A percentile compares a stretch with the other conserved stretches of the same genome.
Evolutionary conservation across 2,888 invertebrate genomes (phyloP).

Genomic region (Crocallis elinguaria): DNA sequence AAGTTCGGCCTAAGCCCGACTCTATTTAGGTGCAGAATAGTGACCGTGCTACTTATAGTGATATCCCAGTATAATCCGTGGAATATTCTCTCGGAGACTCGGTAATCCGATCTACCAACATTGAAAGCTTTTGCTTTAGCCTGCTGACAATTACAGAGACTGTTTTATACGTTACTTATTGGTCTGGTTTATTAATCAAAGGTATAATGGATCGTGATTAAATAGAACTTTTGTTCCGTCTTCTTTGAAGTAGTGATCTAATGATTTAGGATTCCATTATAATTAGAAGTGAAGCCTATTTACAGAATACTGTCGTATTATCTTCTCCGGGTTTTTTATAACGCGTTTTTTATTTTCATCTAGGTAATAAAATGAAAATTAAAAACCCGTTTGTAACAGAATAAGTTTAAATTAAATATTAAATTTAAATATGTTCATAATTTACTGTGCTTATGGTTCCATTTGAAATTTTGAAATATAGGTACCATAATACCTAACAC

Average conservation of each 20-base stretch:
- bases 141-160: conserved; percentile 7
- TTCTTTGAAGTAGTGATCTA: conserved; percentile 14
- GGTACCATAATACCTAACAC: too few relatives aligned
- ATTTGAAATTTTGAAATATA: too few relatives aligned
- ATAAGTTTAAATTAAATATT: too few relatives aligned
- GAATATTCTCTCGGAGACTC: conserved; percentile 50
- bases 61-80: conserved; percentile 44
- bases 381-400: too few relatives aligned
- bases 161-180: background rate
- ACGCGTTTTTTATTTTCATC: too few relatives aligned
- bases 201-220: background rate
- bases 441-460: too few relatives aligned
- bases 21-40: conserved; percentile 10
- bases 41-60: conserved; percentile 35
- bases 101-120: conserved; percentile 58
- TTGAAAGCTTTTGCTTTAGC: conserved; percentile 35
- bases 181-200: conserved; percentile 6
- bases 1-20: background rate
- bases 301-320: too few relatives aligned
- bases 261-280: too few relatives aligned
- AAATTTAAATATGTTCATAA: too few relatives aligned
- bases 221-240: background rate
- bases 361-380: too few relatives aligned
- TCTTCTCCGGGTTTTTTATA: too few relatives aligned
- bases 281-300: too few relatives aligned